These are phyloP conservation scores for Leptothorax acervorum DNA, from an alignment of 2,888 invertebrate genomes.

Conservation along the genomic window DNA sequence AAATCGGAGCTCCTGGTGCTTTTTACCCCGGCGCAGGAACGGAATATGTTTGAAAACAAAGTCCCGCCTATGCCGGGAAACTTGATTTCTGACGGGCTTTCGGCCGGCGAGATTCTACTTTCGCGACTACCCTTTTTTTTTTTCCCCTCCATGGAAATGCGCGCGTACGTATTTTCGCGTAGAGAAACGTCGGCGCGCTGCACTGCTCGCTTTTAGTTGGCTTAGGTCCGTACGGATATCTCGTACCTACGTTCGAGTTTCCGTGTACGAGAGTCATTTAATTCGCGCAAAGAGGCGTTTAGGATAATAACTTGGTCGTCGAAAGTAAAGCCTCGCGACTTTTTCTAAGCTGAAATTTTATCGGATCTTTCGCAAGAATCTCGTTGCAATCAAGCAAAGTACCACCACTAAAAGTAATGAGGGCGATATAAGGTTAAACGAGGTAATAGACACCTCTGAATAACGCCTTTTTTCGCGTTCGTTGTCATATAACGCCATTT, in stretches of 20 bases:
- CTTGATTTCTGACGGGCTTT: conserved; percentile 55
- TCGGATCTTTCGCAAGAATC: conserved; percentile 1
- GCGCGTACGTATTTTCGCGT: conserved; percentile 36
- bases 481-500: conserved; percentile 4
- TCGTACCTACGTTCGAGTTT: not conserved
- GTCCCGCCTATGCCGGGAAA: conserved; percentile 55
- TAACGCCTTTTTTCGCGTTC: conserved; percentile 28
- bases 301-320: conserved; percentile 38
- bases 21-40: conserved; percentile 57
- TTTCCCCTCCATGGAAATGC: conserved; percentile 25
- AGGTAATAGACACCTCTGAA: conserved; percentile 32
- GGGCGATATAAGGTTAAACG: conserved; percentile 37
- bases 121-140: conserved; percentile 33
- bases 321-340: conserved; percentile 15
- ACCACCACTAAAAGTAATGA: conserved; percentile 12
- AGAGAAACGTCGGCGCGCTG: conserved; percentile 15
- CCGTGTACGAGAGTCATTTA: conserved; percentile 13
- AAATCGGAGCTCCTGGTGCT: conserved; percentile 65
- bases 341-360: conserved; percentile 36
- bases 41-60: conserved; percentile 67
- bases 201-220: conserved; percentile 32
- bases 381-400: conserved; percentile 23
- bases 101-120: conserved; percentile 49
- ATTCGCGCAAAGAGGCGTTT: conserved; percentile 38
- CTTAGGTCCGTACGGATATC: conserved; percentile 26